Conservation (phyloP, 2,797 vertebrate species). For the Cryptoblepharus egeriae region DNA sequence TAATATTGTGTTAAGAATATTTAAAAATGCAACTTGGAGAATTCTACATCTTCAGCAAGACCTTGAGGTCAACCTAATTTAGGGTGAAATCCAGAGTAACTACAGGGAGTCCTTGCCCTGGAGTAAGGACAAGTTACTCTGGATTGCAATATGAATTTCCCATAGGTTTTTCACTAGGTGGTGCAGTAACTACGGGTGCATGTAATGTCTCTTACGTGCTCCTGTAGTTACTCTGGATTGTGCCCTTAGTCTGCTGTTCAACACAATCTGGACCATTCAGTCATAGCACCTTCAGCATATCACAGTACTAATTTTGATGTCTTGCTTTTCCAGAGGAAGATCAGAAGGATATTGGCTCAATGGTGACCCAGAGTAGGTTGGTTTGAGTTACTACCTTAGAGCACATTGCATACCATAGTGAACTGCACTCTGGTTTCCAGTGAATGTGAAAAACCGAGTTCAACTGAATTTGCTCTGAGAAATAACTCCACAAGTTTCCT, state of each 20-base stretch:
- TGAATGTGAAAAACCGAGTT: not conserved
- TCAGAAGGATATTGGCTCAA: conserved; percentile 16
- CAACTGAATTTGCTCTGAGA: not conserved
- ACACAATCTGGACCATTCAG: not conserved
- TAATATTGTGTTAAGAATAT: not conserved
- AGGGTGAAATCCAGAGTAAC: too few species aligned
- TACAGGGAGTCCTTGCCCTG: too few species aligned
- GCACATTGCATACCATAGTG: not conserved
- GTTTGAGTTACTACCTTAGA: not conserved
- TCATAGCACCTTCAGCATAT: not conserved
- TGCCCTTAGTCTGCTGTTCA: conserved; percentile 21
- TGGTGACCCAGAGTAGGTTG: not conserved
- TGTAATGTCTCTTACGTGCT: too few species aligned
- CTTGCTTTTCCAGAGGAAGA: conserved; percentile 17
- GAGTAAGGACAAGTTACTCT: too few species aligned
- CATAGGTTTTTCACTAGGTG: too few species aligned
- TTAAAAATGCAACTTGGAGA: conserved; percentile 2
- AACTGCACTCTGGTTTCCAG: not conserved
- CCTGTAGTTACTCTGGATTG: too few species aligned
- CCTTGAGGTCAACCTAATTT: conserved; percentile 24
- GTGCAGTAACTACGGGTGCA: too few species aligned
- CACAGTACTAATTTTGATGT: conserved; percentile 2
- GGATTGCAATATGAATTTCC: too few species aligned
- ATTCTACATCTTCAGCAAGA: conserved; percentile 22
- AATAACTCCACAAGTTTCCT: not conserved